phyloP scores from a whole-genome alignment of 2,113 vertebrate genomes.

The Athene noctua region DNA sequence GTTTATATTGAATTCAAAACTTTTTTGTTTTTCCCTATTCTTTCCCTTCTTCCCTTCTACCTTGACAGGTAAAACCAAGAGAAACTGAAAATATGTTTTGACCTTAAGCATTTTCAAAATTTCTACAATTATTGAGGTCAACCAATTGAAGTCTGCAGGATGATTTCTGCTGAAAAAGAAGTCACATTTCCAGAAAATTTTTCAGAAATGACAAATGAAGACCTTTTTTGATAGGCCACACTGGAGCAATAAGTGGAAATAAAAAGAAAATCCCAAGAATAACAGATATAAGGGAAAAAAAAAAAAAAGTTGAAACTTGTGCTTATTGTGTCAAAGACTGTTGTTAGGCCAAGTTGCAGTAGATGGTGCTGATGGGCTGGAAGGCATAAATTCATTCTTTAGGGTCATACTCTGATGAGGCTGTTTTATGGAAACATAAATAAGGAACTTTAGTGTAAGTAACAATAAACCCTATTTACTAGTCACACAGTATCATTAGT shows the following conservation, averaged over 20 bases:
- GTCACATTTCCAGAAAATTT: background rate
- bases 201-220: background rate
- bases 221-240: background rate
- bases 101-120: background rate
- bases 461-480: conserved; percentile 62
- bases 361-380: conserved; percentile 68
- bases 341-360: conserved; percentile 7
- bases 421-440: conserved; percentile 27
- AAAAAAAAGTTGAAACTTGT: background rate
- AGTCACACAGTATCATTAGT: conserved; percentile 56
- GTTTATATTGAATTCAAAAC: background rate
- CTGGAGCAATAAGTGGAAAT: background rate
- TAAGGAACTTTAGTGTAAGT: conserved; percentile 48
- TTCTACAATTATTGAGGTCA: background rate
- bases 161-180: background rate
- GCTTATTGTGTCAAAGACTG: background rate
- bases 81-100: background rate
- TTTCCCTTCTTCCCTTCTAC: background rate
- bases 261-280: background rate
- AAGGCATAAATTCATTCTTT: conserved; percentile 1
- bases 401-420: background rate
- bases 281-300: background rate
- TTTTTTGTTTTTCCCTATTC: background rate
- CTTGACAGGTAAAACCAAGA: background rate
- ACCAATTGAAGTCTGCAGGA: background rate